Evolutionary conservation across 1,140 invertebrate species (phyloP).

Genomic region (Papilio xuthus): DNA sequence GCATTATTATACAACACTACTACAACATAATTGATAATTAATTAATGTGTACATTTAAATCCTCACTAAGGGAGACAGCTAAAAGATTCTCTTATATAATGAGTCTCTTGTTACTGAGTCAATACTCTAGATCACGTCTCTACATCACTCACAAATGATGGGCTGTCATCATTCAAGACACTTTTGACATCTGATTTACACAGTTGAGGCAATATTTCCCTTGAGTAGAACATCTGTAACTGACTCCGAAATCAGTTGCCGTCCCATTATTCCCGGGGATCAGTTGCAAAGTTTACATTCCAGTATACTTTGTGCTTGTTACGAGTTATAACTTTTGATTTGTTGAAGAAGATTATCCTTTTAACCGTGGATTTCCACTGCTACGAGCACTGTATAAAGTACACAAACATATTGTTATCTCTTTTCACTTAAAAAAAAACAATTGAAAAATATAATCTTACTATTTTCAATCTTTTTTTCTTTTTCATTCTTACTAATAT

Average conservation of each 20-base stretch:
- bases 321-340: background rate
- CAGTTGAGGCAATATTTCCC: slow-evolving; percentile 22
- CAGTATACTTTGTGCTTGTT: background rate
- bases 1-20: too few relatives aligned
- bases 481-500: too few relatives aligned
- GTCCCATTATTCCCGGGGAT: slow-evolving; percentile 23
- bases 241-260: slow-evolving; percentile 27
- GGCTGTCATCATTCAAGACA: slow-evolving; percentile 16
- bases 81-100: too few relatives aligned
- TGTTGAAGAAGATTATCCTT: background rate
- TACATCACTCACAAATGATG: slow-evolving; percentile 1
- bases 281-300: slow-evolving; percentile 17
- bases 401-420: too few relatives aligned
- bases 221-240: slow-evolving; percentile 14
- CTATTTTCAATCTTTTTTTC: too few relatives aligned
- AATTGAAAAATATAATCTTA: too few relatives aligned
- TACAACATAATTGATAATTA: too few relatives aligned
- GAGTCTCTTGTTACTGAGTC: background rate
- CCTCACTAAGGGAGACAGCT: too few relatives aligned
- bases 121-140: slow-evolving; percentile 1
- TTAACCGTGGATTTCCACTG: too few relatives aligned
- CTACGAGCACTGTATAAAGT: too few relatives aligned
- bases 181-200: slow-evolving; percentile 15
- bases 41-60: too few relatives aligned
- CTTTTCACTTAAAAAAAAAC: too few relatives aligned